Percentiles rank a stretch among this genome's conserved stretches.
These are phyloP conservation scores for Dryoscopus gambensis DNA, from an alignment of 2,113 vertebrate species.

Conservation along the genomic window DNA sequence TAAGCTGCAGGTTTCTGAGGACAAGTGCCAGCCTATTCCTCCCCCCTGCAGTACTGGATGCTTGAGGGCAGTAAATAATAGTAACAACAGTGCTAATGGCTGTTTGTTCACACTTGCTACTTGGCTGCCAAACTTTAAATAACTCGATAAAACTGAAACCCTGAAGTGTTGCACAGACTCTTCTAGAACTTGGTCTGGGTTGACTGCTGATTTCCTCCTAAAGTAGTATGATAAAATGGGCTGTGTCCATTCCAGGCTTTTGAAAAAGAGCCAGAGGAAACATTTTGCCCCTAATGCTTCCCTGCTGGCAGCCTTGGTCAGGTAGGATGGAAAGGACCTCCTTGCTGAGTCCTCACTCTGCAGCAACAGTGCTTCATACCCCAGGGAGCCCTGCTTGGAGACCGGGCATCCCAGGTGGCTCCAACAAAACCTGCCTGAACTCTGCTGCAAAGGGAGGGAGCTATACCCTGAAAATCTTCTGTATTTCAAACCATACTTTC, in stretches of 20 bases:
- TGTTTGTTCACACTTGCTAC: background rate
- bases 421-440: background rate
- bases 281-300: constrained; percentile 1
- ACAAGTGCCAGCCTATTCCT: background rate
- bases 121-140: background rate
- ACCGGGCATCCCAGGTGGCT: background rate
- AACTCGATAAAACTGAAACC: background rate
- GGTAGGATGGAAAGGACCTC: background rate
- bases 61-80: background rate
- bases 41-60: background rate
- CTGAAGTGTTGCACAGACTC: background rate
- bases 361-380: background rate
- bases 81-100: background rate
- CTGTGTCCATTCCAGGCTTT: background rate
- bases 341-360: background rate
- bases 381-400: background rate
- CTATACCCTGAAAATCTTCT: background rate
- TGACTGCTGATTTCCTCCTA: background rate
- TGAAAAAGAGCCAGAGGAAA: constrained; percentile 3
- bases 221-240: background rate
- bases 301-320: background rate
- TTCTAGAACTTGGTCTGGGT: background rate
- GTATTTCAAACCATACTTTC: background rate
- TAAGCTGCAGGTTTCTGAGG: background rate
- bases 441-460: background rate